Conservation (phyloP, 2,888 invertebrate species). For the Danaus chrysippus region DNA sequence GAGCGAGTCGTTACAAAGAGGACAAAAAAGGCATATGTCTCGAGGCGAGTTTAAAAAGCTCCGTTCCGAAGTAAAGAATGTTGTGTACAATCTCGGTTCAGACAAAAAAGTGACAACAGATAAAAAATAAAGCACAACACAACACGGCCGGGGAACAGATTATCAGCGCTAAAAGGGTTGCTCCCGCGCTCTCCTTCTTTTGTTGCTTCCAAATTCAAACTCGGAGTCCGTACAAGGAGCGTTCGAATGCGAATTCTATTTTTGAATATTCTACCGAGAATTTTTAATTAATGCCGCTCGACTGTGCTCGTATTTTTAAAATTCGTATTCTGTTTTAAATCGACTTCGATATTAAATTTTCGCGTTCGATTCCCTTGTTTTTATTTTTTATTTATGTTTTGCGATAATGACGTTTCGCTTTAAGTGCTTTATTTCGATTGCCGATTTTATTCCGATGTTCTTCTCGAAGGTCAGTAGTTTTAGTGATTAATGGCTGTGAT, state of each 20-base stretch:
- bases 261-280: conserved; percentile 80
- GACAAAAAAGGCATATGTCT: conserved; percentile 74
- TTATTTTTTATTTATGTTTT: conserved; percentile 76
- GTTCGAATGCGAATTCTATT: conserved; percentile 79
- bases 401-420: conserved; percentile 79
- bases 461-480: conserved; percentile 77
- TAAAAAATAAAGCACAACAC: conserved; percentile 68
- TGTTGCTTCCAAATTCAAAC: conserved; percentile 78
- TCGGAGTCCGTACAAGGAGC: conserved; percentile 76
- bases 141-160: conserved; percentile 77
- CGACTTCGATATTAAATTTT: conserved; percentile 78
- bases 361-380: conserved; percentile 72
- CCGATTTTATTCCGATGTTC: conserved; percentile 78
- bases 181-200: conserved; percentile 76
- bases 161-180: conserved; percentile 80
- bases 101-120: conserved; percentile 79
- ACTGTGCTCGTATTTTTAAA: conserved; percentile 76
- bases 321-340: conserved; percentile 77
- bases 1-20: conserved; percentile 66
- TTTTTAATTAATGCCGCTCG: conserved; percentile 78
- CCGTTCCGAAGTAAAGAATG: conserved; percentile 79
- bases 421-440: conserved; percentile 80
- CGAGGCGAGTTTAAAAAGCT: conserved; percentile 72
- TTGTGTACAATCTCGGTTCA: conserved; percentile 77
- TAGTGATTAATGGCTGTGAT: conserved; percentile 77